phyloP scores from a whole-genome alignment of 2,797 vertebrate genomes.

The Spatula clypeata region DNA sequence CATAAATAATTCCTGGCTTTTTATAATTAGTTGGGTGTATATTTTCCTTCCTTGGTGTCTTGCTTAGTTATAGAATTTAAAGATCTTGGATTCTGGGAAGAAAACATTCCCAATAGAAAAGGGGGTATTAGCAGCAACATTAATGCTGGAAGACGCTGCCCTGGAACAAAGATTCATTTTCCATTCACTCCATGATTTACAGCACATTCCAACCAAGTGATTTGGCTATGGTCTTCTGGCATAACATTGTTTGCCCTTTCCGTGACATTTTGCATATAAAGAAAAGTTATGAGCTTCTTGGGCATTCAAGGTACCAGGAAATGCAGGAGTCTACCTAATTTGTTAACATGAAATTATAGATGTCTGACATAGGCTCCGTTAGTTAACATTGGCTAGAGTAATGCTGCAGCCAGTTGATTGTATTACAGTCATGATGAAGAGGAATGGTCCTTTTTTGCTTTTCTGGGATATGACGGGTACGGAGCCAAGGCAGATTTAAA shows the following conservation, averaged over 20 bases:
- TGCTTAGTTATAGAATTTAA: slow-evolving; percentile 39
- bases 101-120: slow-evolving; percentile 34
- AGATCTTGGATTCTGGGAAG: slow-evolving; percentile 51
- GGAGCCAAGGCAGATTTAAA: slow-evolving; percentile 70
- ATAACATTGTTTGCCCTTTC: slow-evolving; percentile 80
- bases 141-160: slow-evolving; percentile 42
- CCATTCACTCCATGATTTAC: slow-evolving; percentile 42
- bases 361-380: slow-evolving; percentile 74
- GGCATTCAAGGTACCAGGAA: slow-evolving; percentile 77
- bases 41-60: slow-evolving; percentile 34
- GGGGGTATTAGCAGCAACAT: slow-evolving; percentile 31
- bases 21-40: not conserved
- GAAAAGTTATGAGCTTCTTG: slow-evolving; percentile 78
- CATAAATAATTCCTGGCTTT: not conserved
- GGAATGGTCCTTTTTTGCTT: slow-evolving; percentile 71
- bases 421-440: slow-evolving; percentile 78
- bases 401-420: slow-evolving; percentile 77
- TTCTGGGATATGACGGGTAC: slow-evolving; percentile 72
- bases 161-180: slow-evolving; percentile 72
- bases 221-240: slow-evolving; percentile 76
- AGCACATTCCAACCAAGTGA: slow-evolving; percentile 70
- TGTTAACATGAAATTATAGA: slow-evolving; percentile 79
- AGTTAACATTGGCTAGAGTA: slow-evolving; percentile 74
- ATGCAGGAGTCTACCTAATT: slow-evolving; percentile 74
- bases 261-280: slow-evolving; percentile 76